Conservation (phyloP, 2,888 invertebrate genomes). For the Shargacucullia verbasci region DNA sequence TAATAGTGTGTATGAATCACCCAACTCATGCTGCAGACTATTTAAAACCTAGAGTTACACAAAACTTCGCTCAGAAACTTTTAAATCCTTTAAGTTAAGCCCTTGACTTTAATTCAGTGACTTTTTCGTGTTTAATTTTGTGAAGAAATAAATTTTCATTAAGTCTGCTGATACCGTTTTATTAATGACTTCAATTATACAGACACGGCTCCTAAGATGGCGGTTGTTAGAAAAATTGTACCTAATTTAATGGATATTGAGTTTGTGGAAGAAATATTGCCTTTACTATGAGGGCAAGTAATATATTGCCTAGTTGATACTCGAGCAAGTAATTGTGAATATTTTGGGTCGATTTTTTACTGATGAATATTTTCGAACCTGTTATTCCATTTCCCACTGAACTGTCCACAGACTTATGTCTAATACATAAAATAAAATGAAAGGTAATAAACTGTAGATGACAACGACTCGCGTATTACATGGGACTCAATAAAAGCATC, state of each 20-base stretch:
- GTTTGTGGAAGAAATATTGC: constrained; percentile 21
- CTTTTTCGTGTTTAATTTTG: constrained; percentile 77
- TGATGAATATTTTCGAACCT: no score
- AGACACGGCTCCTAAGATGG: constrained; percentile 57
- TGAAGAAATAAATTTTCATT: constrained; percentile 84
- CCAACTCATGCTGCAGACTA: neutral
- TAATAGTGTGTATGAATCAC: no score
- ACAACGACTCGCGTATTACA: no score
- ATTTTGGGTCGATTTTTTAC: no score
- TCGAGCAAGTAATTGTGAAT: no score
- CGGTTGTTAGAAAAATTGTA: constrained; percentile 51
- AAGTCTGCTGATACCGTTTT: constrained; percentile 76
- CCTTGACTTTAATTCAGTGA: constrained; percentile 55
- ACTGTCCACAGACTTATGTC: no score
- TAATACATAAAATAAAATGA: no score
- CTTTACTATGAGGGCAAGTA: constrained; percentile 1
- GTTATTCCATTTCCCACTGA: no score
- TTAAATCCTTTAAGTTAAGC: constrained; percentile 48
- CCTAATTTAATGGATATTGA: constrained; percentile 39
- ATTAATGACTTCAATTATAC: constrained; percentile 82
- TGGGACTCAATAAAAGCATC: no score
- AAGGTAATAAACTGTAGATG: no score
- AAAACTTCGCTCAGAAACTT: constrained; percentile 15
- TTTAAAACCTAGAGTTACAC: neutral
- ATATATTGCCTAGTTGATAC: no score